A percentile compares a stretch with the other conserved stretches of the same genome.
phyloP scores from a whole-genome alignment of 2,113 vertebrate genomes.

The Gyps fulvus region DNA sequence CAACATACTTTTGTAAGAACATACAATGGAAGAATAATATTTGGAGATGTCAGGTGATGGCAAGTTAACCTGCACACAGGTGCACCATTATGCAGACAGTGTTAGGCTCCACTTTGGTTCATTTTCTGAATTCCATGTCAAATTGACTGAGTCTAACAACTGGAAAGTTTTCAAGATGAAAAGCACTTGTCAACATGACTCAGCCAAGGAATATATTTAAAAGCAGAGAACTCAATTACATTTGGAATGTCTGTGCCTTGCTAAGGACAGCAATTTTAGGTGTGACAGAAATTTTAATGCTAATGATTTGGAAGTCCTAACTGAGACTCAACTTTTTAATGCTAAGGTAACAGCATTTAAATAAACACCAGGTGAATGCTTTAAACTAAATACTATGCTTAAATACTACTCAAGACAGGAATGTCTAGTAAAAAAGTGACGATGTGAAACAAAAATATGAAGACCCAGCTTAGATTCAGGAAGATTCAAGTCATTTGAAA shows the following conservation, averaged over 20 bases:
- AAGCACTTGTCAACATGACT: conserved; percentile 15
- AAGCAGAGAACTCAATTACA: conserved; percentile 21
- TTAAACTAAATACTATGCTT: not conserved
- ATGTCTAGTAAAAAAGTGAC: not conserved
- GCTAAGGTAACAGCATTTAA: not conserved
- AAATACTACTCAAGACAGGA: not conserved
- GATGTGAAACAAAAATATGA: not conserved
- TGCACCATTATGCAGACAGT: not conserved
- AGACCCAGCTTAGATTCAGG: not conserved
- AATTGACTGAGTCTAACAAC: not conserved
- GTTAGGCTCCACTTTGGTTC: not conserved
- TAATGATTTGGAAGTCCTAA: not conserved
- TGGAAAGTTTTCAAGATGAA: conserved; percentile 3
- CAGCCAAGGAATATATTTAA: not conserved
- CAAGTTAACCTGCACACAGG: not conserved
- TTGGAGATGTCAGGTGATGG: not conserved
- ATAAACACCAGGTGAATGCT: not conserved
- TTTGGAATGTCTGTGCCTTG: not conserved
- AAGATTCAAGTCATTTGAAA: not conserved
- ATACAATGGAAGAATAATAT: not conserved
- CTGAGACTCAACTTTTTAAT: not conserved
- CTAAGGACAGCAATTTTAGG: not conserved
- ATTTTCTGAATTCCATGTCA: conserved; percentile 27
- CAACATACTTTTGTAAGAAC: not conserved
- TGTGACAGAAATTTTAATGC: not conserved